Evolutionary conservation across 64 coral and sea anemone species (phyloP).

Genomic region (Stichodactyla mertensii): DNA sequence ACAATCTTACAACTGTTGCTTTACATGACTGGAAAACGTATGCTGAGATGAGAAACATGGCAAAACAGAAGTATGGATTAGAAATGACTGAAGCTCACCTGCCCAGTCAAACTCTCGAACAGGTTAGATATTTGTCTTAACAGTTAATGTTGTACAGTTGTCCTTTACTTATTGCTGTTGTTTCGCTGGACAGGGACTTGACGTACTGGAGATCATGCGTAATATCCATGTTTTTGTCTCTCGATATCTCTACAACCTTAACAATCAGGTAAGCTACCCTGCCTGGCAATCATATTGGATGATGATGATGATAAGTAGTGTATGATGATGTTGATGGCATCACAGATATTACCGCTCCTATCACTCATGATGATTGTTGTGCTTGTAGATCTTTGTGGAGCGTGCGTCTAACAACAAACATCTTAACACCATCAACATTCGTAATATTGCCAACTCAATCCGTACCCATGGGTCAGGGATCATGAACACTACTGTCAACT

Average conservation of each 20-base stretch:
- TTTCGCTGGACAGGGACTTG: conserved; percentile 54
- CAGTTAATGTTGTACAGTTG: background rate
- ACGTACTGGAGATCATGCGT: conserved; percentile 97
- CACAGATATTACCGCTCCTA: background rate
- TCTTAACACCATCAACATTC: conserved; percentile 96
- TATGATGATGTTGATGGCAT: background rate
- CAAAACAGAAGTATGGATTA: conserved; percentile 74
- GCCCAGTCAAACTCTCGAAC: conserved; percentile 94
- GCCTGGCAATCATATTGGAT: background rate
- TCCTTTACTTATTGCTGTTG: background rate
- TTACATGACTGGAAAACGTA: conserved; percentile 98
- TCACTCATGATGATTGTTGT: background rate
- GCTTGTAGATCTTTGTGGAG: conserved; percentile 88
- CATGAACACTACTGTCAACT: conserved; percentile 99
- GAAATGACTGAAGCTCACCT: conserved; percentile 94
- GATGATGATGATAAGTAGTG: background rate
- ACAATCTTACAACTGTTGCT: conserved; percentile 94
- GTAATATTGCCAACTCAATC: conserved; percentile 97
- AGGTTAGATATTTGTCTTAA: conserved; percentile 25
- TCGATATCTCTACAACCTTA: conserved; percentile 94
- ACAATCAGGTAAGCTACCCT: conserved; percentile 82
- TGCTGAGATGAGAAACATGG: conserved; percentile 94
- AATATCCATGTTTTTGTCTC: conserved; percentile 99
- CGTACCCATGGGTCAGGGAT: conserved; percentile 94
- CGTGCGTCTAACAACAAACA: conserved; percentile 95